Percentiles rank a stretch among this genome's conserved stretches.
These are phyloP conservation scores for Lepus townsendii DNA, from an alignment of 2,797 vertebrate genomes.

Conservation along the genomic window DNA sequence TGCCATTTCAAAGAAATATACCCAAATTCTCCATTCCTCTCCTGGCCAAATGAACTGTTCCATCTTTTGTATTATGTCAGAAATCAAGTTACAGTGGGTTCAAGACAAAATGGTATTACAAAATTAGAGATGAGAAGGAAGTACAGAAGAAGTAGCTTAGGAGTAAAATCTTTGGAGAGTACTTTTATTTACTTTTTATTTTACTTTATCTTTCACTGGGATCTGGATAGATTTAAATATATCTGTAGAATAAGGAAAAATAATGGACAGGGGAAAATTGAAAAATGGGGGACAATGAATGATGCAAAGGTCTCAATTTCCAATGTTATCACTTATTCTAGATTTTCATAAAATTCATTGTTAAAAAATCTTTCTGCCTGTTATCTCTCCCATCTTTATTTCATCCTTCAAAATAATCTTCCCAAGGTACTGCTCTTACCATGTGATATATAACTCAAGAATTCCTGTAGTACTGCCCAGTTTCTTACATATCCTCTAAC, in stretches of 20 bases:
- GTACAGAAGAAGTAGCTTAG: not conserved
- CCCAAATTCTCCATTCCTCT: not conserved
- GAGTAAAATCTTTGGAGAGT: not conserved
- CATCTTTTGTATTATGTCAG: not conserved
- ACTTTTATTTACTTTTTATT: conserved; percentile 33
- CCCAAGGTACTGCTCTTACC: not conserved
- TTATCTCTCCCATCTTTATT: not conserved
- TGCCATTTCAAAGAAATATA: not conserved
- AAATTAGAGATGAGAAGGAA: not conserved
- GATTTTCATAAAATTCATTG: conserved; percentile 18
- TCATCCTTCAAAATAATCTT: not conserved
- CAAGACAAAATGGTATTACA: not conserved
- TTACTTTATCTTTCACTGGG: conserved; percentile 21
- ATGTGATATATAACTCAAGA: not conserved
- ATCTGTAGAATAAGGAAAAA: not conserved
- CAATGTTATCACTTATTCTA: not conserved
- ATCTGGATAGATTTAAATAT: not conserved
- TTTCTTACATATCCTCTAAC: not conserved
- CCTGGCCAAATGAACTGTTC: not conserved
- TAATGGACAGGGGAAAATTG: not conserved
- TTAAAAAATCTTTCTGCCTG: not conserved
- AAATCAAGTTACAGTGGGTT: conserved; percentile 24
- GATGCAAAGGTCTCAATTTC: not conserved
- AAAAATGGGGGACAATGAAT: not conserved
- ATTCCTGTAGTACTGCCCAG: not conserved